These are phyloP conservation scores for Apis laboriosa DNA, from an alignment of 1,140 invertebrate species.

Conservation along the genomic window DNA sequence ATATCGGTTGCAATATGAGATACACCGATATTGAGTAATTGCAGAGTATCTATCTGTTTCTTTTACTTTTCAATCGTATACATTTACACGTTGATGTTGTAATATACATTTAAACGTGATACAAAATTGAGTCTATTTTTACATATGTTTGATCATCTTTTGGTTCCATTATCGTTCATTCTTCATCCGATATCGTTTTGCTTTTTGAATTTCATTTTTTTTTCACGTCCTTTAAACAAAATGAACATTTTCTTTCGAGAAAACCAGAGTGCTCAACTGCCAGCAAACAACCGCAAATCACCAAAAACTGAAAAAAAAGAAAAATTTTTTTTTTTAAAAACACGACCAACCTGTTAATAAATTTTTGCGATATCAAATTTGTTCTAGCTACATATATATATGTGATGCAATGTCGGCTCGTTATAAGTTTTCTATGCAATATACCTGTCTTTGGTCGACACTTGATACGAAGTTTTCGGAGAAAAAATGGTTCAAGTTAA, in stretches of 20 bases:
- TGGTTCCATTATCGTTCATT: background rate
- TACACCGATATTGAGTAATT: constrained; percentile 31
- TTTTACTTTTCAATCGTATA: background rate
- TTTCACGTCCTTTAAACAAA: background rate
- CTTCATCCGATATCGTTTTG: too few relatives aligned
- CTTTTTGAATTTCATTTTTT: background rate
- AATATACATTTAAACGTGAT: background rate
- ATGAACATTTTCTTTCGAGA: background rate
- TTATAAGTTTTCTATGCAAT: constrained; percentile 2
- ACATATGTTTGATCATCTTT: background rate
- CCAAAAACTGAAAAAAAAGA: constrained; percentile 45
- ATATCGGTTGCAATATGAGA: constrained; percentile 40
- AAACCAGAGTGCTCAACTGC: constrained; percentile 13
- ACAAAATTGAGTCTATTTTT: background rate
- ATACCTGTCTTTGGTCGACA: constrained; percentile 28
- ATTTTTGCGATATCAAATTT: constrained; percentile 21
- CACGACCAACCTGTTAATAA: background rate
- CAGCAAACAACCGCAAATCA: constrained; percentile 59
- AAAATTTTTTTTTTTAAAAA: background rate
- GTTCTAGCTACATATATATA: background rate
- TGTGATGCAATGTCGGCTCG: constrained; percentile 27
- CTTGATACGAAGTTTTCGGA: constrained; percentile 57
- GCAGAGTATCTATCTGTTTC: background rate
- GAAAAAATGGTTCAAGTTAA: constrained; percentile 52
- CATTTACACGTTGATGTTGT: background rate